Evolutionary conservation across 2,888 invertebrate genomes (phyloP), one percentile per base, ranked within the genome.

Genomic region (Muscina levida): DNA sequence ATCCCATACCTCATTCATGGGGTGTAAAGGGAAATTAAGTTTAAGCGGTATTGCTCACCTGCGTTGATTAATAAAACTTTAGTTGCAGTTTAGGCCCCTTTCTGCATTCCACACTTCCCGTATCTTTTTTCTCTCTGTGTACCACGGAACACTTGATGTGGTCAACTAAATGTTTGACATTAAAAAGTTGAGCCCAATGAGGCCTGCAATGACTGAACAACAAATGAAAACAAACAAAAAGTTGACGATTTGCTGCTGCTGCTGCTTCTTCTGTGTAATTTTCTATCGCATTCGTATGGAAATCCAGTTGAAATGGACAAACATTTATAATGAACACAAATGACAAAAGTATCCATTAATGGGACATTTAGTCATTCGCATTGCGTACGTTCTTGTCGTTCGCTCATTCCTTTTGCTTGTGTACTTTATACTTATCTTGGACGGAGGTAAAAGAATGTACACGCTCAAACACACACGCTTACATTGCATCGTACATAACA

Each of bases 331-430:
- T 72, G 39, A 13, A 15, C 24, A 39, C 15, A 22, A 53, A 53
- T 68, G 39, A 42, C 62, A 53, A 65, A 72, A 59, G 39, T 62
- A 39, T 59, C 62, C 72, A 39, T 62, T n/a, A 62, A 72, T 72
- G 65, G 72, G 53, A 65, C 65, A 72, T 53, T 72, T 48, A 72
- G 51, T 72, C 72, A 65, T 62, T 62, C 51, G 65, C 39, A 15
- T 11, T 59, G 13, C 59, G 57, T 70, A 46, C 11, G 1, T 22
- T 44, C 5, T 44, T 13, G 6, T 44, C 51, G 22, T 8, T 51
- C 4, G 51, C 8, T 44, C 13, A 17, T 15, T 51, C 19, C 17
- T 17, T 22, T 2, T 10, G 44, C 24, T 22, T 53, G n/a, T 22
- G 53, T 53, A 22, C 24, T 53, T 53, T 53, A 53, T 53, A 13